A percentile compares a stretch with the other conserved stretches of the same genome.
Conservation (phyloP, 2,797 vertebrate genomes). For the Notolepis coatsorum region DNA sequence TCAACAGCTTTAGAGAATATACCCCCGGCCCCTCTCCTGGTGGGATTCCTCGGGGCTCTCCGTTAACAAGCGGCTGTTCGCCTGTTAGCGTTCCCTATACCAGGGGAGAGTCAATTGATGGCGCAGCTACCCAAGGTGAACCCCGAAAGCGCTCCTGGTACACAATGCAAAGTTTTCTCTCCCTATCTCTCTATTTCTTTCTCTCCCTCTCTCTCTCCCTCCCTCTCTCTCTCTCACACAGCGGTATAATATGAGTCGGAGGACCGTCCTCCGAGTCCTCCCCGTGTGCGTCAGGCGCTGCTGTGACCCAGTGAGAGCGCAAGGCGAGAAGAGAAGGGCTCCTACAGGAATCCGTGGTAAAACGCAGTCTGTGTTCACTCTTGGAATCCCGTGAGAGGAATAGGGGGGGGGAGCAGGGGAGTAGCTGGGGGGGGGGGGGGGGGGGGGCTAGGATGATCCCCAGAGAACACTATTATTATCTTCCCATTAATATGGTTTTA, state of each 20-base stretch:
- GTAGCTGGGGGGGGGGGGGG: no score
- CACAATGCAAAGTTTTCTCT: slow-evolving; percentile 62
- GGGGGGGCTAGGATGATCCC: no score
- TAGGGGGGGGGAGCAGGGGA: no score
- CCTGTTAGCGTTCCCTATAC: background rate
- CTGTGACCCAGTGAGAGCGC: slow-evolving; percentile 59
- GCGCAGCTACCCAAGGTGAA: slow-evolving; percentile 44
- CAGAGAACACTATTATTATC: no score
- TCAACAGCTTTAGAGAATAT: slow-evolving; percentile 56
- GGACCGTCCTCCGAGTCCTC: slow-evolving; percentile 58
- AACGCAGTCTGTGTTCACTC: slow-evolving; percentile 64
- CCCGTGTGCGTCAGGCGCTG: slow-evolving; percentile 69
- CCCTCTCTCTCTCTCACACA: slow-evolving; percentile 34
- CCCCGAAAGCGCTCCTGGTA: slow-evolving; percentile 37
- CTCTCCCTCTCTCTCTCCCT: slow-evolving; percentile 12
- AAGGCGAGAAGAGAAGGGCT: slow-evolving; percentile 72
- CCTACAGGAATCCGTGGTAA: slow-evolving; percentile 73
- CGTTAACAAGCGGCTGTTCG: slow-evolving; percentile 13
- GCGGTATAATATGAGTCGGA: slow-evolving; percentile 57
- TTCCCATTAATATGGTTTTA: no score
- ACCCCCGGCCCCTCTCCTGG: slow-evolving; percentile 15
- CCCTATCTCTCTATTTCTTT: slow-evolving; percentile 2
- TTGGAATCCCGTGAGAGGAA: slow-evolving; percentile 5
- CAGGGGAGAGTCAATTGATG: slow-evolving; percentile 19
- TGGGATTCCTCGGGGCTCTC: slow-evolving; percentile 32